phyloP scores from a whole-genome alignment of 2,888 invertebrate species.

The Quadriops clusia region DNA sequence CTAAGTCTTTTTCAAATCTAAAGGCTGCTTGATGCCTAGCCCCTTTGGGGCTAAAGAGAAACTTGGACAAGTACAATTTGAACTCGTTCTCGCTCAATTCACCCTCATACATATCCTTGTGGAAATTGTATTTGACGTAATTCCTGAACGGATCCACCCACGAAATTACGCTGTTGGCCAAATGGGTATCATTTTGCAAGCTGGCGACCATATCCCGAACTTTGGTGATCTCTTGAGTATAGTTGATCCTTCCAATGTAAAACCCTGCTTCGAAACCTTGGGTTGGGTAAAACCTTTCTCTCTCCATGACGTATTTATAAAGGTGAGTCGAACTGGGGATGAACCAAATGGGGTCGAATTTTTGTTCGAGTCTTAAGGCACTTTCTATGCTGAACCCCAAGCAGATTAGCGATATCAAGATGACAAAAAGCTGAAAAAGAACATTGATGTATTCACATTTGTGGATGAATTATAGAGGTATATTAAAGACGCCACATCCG shows the following conservation, averaged over 20 bases:
- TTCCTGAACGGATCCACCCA: conserved; percentile 56
- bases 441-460: conserved; percentile 9
- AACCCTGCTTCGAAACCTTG: conserved; percentile 51
- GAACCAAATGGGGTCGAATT: conserved; percentile 72
- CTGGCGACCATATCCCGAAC: conserved; percentile 43
- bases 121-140: conserved; percentile 44
- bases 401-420: conserved; percentile 47
- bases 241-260: conserved; percentile 55
- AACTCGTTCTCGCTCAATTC: conserved; percentile 45
- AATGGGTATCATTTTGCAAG: conserved; percentile 42
- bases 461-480: conserved; percentile 7
- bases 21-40: conserved; percentile 59
- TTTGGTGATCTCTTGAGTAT: conserved; percentile 46
- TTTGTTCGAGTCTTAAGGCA: conserved; percentile 54
- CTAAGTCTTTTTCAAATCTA: conserved; percentile 45
- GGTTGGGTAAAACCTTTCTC: conserved; percentile 51
- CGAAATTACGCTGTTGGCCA: conserved; percentile 42
- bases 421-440: conserved; percentile 39
- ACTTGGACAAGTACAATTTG: conserved; percentile 51
- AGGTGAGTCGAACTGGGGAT: conserved; percentile 59
- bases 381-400: conserved; percentile 52
- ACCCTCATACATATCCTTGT: conserved; percentile 38
- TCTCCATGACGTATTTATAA: conserved; percentile 45
- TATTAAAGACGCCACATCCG: background rate
- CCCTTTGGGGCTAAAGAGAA: conserved; percentile 55